These are phyloP conservation scores for Saguinus midas DNA, from an alignment of 2,113 vertebrate genomes.

Conservation along the genomic window DNA sequence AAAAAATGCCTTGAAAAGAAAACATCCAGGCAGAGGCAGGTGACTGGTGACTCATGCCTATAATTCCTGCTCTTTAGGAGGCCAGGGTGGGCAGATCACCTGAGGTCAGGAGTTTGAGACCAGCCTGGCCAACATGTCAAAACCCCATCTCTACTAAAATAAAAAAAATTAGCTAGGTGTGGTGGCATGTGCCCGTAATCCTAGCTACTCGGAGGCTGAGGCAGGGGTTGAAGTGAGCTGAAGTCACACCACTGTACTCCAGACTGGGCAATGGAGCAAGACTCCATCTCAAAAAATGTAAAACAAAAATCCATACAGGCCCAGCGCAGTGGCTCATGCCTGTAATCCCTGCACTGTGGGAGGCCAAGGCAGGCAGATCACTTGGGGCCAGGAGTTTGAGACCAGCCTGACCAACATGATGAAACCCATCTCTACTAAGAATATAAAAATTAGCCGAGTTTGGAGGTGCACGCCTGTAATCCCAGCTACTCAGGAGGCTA, in stretches of 20 bases:
- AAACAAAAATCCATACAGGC: no score
- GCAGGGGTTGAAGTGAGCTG: no score
- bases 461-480: no score
- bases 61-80: neutral
- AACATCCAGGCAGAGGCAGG: no score
- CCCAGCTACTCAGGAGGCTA: no score
- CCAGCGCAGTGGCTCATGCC: accelerated
- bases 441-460: no score
- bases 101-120: neutral
- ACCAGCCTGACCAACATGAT: no score
- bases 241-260: neutral
- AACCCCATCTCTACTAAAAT: neutral
- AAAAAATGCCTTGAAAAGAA: slow-evolving; percentile 5
- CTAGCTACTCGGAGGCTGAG: neutral
- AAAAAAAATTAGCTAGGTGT: neutral
- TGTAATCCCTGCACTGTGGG: no score
- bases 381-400: no score
- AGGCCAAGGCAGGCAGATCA: no score
- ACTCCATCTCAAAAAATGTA: neutral
- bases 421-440: no score
- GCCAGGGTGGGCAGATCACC: neutral
- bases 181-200: neutral
- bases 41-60: neutral
- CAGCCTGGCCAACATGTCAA: neutral
- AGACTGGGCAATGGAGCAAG: neutral